Evolutionary conservation across 2,888 invertebrate species (phyloP), one percentile per base, ranked within the genome.

Genomic region (Boloria euphrosyne): DNA sequence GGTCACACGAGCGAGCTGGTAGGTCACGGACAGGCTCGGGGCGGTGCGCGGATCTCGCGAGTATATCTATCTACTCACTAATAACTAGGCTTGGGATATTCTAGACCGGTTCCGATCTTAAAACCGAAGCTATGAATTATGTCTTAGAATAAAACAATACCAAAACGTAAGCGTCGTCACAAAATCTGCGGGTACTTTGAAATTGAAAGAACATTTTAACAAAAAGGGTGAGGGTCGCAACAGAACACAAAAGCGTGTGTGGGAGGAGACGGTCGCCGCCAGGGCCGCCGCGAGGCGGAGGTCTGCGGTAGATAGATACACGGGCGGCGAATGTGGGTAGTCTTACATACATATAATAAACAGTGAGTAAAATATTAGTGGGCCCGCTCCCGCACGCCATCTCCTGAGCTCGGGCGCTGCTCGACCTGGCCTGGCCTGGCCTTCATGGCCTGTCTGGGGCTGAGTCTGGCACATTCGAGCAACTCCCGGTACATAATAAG

Each of bases 1-100:
- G 51, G 71, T 75, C 80, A 80, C 82, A 78, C 67, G 79, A 80
- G 80, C 81, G 81, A 83, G 83, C 82, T 74, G 46, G 58, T 61
- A 71, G 73, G 72, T 71, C 75, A 73, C 80, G 80, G 80, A 80
- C 82, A 80, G 73, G 81, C 80, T 80, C 68, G 62, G 70, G 76
- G 75, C 74, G 72, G 74, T 76, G 7, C 71, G 75, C 51, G 57
- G 59, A 65, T 43, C 64, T 65, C 59, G 71, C 67, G 63, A 46
- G 66, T 63, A 63, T 68, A 66, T 71, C 67, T 68, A 65, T 71
- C 68, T 70, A 68, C 62, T 31, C 57, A 47, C 68, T 67, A 63
- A 38, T 49, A 55, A 52, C 65, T 66, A 70, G 58, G 46, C 62
- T 49, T 27, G 50, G 31, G 16, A 59, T 13, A 31, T 38, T 38